Evolutionary conservation across 2,113 vertebrate species (phyloP), one percentile per base, ranked within the genome.

Genomic region (Aythya baeri): DNA sequence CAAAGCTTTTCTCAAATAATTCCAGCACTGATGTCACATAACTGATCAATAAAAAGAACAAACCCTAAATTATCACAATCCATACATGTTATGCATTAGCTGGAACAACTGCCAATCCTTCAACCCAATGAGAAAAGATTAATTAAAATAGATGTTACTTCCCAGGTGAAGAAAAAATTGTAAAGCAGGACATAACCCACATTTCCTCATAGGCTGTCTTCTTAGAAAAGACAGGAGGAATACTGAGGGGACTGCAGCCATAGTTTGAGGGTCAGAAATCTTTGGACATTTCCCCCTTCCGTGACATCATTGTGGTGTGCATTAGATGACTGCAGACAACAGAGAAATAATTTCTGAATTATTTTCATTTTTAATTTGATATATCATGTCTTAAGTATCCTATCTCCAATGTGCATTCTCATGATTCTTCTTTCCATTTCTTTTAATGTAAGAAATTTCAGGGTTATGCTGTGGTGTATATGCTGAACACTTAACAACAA

Each of bases 1-100:
- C 4, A 73, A 74, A 26, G 16, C 5, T 52, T 80, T 70, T 31
- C 62, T 59, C 80, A 86, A 91, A 89, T 58, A 94, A 82, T 85
- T 63, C 17, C 41, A 91, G 36, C 54, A 75, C 54, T 73, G 79
- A 38, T 32, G 13, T 26, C 41, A 90, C 34, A 20, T 57, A 68
- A 11, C 13, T 22, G 67, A 38, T 26, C 21, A 83, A 43, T 27
- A 57, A 83, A 85, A 90, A 46, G 3, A 85, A 76, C 32, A 68
- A 79, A 80, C 17, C 8, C 12, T 20, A 36, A 85, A 55, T 68
- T 65, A 57, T 31, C 38, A 57, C 3, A 14, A 25, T 4, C 11
- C 79, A 11, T 61, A 8, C 3, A 2, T 23, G 11, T 21, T 67
- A 32, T 54, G 38, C 22, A 1, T 77, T 61, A 65, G 22, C 5